Evolutionary conservation across 2,113 vertebrate species (phyloP).

Genomic region (Shinisaurus crocodilurus): DNA sequence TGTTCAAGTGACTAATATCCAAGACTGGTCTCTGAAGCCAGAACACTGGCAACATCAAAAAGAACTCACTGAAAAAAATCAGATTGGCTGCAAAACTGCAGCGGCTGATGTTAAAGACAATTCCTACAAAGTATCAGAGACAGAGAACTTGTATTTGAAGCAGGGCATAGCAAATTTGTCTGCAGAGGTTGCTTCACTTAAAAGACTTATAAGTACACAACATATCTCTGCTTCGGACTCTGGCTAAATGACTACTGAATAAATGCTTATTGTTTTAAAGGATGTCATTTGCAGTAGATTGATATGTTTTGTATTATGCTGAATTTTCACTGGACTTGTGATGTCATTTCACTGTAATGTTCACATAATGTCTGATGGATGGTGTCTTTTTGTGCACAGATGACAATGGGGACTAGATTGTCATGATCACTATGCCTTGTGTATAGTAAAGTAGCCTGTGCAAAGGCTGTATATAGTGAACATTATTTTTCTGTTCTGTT

Average conservation of each 20-base stretch:
- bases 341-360: slow-evolving; percentile 90
- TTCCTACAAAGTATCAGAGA: slow-evolving; percentile 80
- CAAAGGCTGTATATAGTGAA: slow-evolving; percentile 82
- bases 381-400: slow-evolving; percentile 82
- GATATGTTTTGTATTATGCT: slow-evolving; percentile 82
- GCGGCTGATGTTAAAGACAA: slow-evolving; percentile 76
- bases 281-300: slow-evolving; percentile 79
- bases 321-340: slow-evolving; percentile 86
- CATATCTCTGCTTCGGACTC: slow-evolving; percentile 86
- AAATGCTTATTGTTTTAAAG: slow-evolving; percentile 70
- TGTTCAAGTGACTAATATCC: slow-evolving; percentile 88
- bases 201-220: slow-evolving; percentile 85
- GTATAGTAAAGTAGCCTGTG: slow-evolving; percentile 80
- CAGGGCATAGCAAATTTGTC: slow-evolving; percentile 83
- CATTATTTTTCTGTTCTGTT: slow-evolving; percentile 81
- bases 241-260: slow-evolving; percentile 80
- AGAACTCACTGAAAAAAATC: slow-evolving; percentile 79
- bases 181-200: slow-evolving; percentile 85
- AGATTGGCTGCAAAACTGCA: slow-evolving; percentile 74
- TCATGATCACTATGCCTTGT: slow-evolving; percentile 81
- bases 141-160: slow-evolving; percentile 84
- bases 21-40: slow-evolving; percentile 88
- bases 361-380: slow-evolving; percentile 79
- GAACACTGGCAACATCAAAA: slow-evolving; percentile 85
- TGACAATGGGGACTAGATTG: slow-evolving; percentile 79